Evolutionary conservation across 1,140 invertebrate genomes (phyloP), one percentile per base, ranked within the genome.

Genomic region (Drosophila sechellia): DNA sequence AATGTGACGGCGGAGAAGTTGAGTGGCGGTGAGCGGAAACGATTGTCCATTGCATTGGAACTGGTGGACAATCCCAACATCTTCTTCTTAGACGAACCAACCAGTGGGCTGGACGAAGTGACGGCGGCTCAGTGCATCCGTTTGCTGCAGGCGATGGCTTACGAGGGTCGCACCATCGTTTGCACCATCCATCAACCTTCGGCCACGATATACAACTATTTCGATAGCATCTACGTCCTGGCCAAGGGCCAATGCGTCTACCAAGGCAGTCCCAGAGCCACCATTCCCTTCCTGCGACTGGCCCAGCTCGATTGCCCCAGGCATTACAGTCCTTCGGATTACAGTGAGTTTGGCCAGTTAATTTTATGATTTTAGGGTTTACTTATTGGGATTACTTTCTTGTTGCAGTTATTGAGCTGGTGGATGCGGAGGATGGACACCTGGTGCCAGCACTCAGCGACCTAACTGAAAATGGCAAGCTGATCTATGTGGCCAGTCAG

Each of bases 291-390:
- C 90, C 92, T 97, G 46, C 91, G 93, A 2, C 92, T 93, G 13
- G 93, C 95, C 13, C 94, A 94, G 8, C 89, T 96, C 2, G 92
- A 94, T 2, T 98, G 97, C 89, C 97, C 97, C 2, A 93, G 94
- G 20, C 96, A 96, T 77, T 95, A 97, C 89, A 98, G 97, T 83
- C 96, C 97, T 13, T 96, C 96, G 42, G 97, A 98, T 93, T 97
- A 95, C 73, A 94, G 95, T 95, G 91, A 93, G 94, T 50, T 13
- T 11, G 3, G 1, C n/a, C 15, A 15, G 6, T 8, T 31, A 10
- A 31, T 31, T 31, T 31, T 2, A 10, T 10, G 0, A 10, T 6
- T 6, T 10, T 0, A 10, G 31, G 2, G 6, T 5, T 27, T 27
- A 27, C 5, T 31, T 31, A 31, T 8, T 2, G 0, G 17, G 10